phyloP scores from a whole-genome alignment of 2,113 vertebrate genomes.

The Muntiacus reevesi region DNA sequence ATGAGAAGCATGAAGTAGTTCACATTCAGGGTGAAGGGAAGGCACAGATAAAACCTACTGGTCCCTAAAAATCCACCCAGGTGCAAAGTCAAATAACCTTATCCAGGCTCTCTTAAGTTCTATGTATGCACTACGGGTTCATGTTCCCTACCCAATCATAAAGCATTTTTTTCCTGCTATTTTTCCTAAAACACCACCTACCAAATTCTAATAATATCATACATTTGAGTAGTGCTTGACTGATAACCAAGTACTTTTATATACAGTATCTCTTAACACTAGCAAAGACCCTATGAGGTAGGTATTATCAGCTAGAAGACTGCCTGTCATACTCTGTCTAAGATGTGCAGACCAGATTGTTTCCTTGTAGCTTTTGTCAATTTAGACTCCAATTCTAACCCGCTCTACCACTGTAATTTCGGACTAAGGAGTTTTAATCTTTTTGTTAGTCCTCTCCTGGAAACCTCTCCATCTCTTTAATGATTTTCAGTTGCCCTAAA shows the following conservation, averaged over 20 bases:
- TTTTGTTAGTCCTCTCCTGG: not conserved
- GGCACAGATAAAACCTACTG: not conserved
- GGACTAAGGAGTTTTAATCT: not conserved
- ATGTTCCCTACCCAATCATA: not conserved
- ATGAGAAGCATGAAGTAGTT: not conserved
- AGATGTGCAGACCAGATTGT: not conserved
- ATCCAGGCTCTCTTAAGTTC: not conserved
- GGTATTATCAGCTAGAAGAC: not conserved
- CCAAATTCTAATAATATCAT: constrained; percentile 16
- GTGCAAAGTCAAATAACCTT: not conserved
- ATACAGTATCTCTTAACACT: not conserved
- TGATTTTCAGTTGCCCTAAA: not conserved
- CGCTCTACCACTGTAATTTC: not conserved
- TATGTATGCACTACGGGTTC: not conserved
- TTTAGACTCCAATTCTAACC: not conserved
- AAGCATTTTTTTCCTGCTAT: not conserved
- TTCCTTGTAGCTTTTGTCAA: not conserved
- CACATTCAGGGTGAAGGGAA: not conserved
- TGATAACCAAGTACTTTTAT: not conserved
- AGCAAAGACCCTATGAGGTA: not conserved
- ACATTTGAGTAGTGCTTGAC: not conserved
- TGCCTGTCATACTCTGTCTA: not conserved
- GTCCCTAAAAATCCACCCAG: not conserved
- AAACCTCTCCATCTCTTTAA: not conserved
- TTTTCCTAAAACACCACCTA: constrained; percentile 29